These are phyloP conservation scores for Condylostylus longicornis DNA, from an alignment of 1,140 invertebrate species.

Conservation along the genomic window DNA sequence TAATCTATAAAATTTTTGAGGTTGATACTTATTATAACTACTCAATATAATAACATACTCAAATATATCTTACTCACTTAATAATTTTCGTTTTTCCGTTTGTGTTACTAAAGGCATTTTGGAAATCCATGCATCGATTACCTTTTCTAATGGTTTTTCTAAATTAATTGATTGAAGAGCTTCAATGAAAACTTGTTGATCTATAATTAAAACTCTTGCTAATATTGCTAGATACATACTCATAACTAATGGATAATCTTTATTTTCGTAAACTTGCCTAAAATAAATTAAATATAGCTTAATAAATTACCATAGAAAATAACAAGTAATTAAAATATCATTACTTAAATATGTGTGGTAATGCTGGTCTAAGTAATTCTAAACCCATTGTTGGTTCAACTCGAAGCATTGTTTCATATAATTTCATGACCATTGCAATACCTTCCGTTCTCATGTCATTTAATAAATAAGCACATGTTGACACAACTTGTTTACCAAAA, in stretches of 20 bases:
- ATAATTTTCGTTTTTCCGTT: constrained; percentile 64
- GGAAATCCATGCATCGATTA: constrained; percentile 65
- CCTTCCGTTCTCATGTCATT: constrained; percentile 66
- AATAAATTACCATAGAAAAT: background rate
- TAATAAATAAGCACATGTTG: constrained; percentile 50
- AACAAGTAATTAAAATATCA: constrained; percentile 16
- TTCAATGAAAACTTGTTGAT: constrained; percentile 53
- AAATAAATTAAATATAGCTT: constrained; percentile 15
- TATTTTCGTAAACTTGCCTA: constrained; percentile 45
- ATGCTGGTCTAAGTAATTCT: constrained; percentile 46
- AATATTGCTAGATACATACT: constrained; percentile 62
- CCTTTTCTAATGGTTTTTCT: constrained; percentile 45
- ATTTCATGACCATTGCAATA: constrained; percentile 52
- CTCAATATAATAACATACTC: background rate
- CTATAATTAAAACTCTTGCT: constrained; percentile 58
- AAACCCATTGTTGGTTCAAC: constrained; percentile 46
- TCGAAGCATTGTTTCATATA: constrained; percentile 56
- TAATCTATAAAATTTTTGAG: too few species aligned
- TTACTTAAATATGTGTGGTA: constrained; percentile 51
- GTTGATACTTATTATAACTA: too few species aligned
- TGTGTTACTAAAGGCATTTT: constrained; percentile 64
- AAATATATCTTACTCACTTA: constrained; percentile 34
- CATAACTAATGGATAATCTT: constrained; percentile 56
- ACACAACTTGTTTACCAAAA: constrained; percentile 49
- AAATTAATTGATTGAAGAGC: constrained; percentile 40